Evolutionary conservation across 2,797 vertebrate genomes (phyloP).

Genomic region (Gallinago solitaria): DNA sequence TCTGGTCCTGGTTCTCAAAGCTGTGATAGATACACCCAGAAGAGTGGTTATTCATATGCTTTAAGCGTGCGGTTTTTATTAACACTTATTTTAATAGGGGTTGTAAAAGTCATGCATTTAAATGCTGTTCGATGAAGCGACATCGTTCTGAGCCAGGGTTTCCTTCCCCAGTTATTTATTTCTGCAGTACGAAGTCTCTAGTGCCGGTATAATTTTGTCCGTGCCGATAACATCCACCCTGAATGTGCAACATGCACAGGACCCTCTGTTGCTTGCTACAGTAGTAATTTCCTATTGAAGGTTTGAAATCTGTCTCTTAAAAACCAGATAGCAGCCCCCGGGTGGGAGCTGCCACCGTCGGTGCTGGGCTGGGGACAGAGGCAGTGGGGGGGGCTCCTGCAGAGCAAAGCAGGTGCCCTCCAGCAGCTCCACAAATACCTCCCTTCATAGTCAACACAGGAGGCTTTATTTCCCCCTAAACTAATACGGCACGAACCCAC

Average conservation of each 20-base stretch:
- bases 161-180: neutral
- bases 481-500: neutral
- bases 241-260: fast-evolving
- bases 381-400: fast-evolving
- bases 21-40: neutral
- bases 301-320: neutral
- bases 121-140: neutral
- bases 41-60: neutral
- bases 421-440: neutral
- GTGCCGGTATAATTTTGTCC: neutral
- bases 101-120: constrained; percentile 13
- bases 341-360: fast-evolving
- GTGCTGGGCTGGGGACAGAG: neutral
- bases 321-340: neutral
- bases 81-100: neutral
- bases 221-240: fast-evolving
- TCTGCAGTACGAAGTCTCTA: neutral
- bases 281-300: neutral
- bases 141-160: neutral
- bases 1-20: neutral
- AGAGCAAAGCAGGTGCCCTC: neutral
- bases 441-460: neutral
- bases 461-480: neutral
- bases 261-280: neutral
- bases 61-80: neutral